A percentile compares a stretch with the other conserved stretches of the same genome.
Evolutionary conservation across 2,888 invertebrate species (phyloP).

Genomic region (Melieria picta): DNA sequence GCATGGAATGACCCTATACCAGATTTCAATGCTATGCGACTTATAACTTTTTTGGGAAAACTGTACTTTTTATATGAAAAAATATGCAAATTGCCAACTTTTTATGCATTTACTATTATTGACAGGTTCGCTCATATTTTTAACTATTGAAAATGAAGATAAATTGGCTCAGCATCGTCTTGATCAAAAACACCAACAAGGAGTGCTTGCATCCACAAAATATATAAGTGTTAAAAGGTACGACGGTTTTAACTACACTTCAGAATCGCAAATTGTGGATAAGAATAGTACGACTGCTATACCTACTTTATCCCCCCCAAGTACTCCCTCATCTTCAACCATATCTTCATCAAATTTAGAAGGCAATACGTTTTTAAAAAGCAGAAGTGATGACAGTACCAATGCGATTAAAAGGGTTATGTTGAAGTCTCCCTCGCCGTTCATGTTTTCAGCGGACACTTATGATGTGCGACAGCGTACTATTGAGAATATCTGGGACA

Average conservation of each 20-base stretch:
- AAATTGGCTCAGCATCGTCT: slow-evolving; percentile 57
- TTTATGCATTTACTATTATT: slow-evolving; percentile 50
- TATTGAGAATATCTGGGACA: slow-evolving; percentile 91
- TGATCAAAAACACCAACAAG: slow-evolving; percentile 68
- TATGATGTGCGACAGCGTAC: slow-evolving; percentile 74
- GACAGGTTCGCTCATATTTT: slow-evolving; percentile 82
- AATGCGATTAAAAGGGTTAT: too few species aligned
- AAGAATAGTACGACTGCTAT: slow-evolving; percentile 53
- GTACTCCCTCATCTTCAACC: too few species aligned
- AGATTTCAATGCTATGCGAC: too few species aligned
- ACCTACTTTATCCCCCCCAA: slow-evolving; percentile 44
- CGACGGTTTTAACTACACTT: slow-evolving; percentile 43
- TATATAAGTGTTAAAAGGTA: slow-evolving; percentile 5
- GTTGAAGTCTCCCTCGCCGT: slow-evolving; percentile 47
- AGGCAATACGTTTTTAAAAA: too few species aligned
- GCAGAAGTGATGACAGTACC: too few species aligned
- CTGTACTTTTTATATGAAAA: neutral
- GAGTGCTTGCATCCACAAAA: slow-evolving; percentile 70
- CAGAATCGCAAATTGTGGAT: slow-evolving; percentile 48
- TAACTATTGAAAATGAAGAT: slow-evolving; percentile 77
- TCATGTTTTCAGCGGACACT: slow-evolving; percentile 63
- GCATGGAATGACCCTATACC: too few species aligned
- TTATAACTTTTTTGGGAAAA: too few species aligned
- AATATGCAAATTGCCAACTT: neutral
- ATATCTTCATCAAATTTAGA: too few species aligned